Conservation (phyloP, 2,113 vertebrate genomes). For the Rattus rattus region DNA sequence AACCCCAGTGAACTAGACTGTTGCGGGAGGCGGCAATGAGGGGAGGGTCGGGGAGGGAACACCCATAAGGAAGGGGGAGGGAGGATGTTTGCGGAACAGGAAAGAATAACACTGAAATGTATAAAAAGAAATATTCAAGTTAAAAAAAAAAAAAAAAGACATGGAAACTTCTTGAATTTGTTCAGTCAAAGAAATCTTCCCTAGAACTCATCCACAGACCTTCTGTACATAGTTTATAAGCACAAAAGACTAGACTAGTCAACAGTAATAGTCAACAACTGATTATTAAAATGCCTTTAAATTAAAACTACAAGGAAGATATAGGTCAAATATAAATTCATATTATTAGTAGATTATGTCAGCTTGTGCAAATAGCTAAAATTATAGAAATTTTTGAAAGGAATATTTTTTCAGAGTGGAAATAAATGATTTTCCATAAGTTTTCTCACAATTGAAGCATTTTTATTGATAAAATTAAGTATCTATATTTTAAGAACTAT, state of each 20-base stretch:
- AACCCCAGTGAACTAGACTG: too few relatives aligned
- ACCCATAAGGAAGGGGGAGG: too few relatives aligned
- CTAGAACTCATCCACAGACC: background rate
- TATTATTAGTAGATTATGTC: background rate
- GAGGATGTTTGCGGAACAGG: too few relatives aligned
- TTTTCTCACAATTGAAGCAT: background rate
- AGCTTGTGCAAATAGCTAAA: background rate
- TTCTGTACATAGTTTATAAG: background rate
- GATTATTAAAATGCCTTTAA: slow-evolving; percentile 35
- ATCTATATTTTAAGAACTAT: slow-evolving; percentile 7
- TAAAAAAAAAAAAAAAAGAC: too few relatives aligned
- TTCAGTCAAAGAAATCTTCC: background rate
- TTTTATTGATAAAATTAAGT: background rate
- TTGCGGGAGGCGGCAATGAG: too few relatives aligned
- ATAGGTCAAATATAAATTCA: slow-evolving; percentile 3
- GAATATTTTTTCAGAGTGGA: slow-evolving; percentile 14
- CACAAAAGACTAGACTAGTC: background rate
- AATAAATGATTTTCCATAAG: background rate
- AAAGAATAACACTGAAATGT: too few relatives aligned
- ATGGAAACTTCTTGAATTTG: background rate
- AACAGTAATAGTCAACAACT: background rate
- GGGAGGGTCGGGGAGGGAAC: too few relatives aligned
- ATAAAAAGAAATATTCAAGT: too few relatives aligned
- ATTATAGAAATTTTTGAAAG: background rate
- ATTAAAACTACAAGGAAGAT: slow-evolving; percentile 13